Percentiles rank a stretch among this genome's conserved stretches.
Evolutionary conservation across 2,888 invertebrate genomes (phyloP).

Genomic region (Drosophila eohydei): DNA sequence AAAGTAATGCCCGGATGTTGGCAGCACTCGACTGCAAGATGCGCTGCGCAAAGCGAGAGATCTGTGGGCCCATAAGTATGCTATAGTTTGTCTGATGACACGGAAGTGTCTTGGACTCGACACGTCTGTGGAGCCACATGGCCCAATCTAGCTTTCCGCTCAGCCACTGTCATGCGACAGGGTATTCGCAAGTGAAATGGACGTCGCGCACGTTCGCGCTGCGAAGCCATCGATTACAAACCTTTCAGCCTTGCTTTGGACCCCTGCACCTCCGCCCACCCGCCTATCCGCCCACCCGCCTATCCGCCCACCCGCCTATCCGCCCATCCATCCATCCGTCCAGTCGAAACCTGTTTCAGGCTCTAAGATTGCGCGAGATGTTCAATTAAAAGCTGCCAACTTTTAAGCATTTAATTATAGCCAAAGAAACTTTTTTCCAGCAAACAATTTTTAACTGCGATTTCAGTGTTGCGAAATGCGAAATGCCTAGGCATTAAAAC

Average conservation of each 20-base stretch:
- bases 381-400: constrained; percentile 13
- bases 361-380: constrained; percentile 7
- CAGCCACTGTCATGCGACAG: not conserved
- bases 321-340: not conserved
- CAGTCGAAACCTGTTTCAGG: not conserved
- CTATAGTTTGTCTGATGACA: not conserved
- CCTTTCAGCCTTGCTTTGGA: not conserved
- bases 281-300: not conserved
- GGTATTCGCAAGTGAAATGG: constrained; percentile 2
- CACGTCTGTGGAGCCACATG: not conserved
- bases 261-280: not conserved
- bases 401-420: constrained; percentile 23
- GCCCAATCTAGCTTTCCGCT: not conserved
- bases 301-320: not conserved
- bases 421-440: constrained; percentile 1
- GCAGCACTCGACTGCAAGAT: not conserved
- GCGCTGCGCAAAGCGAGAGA: not conserved
- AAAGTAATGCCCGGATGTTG: too few relatives aligned
- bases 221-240: constrained; percentile 15
- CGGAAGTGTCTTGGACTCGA: not conserved
- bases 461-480: constrained; percentile 13
- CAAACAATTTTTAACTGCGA: constrained; percentile 4
- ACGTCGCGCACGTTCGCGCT: constrained; percentile 6
- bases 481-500: constrained; percentile 1
- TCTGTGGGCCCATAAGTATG: not conserved